These are phyloP conservation scores for Mimumesa dahlbomi DNA, from an alignment of 2,888 invertebrate genomes.

Conservation along the genomic window DNA sequence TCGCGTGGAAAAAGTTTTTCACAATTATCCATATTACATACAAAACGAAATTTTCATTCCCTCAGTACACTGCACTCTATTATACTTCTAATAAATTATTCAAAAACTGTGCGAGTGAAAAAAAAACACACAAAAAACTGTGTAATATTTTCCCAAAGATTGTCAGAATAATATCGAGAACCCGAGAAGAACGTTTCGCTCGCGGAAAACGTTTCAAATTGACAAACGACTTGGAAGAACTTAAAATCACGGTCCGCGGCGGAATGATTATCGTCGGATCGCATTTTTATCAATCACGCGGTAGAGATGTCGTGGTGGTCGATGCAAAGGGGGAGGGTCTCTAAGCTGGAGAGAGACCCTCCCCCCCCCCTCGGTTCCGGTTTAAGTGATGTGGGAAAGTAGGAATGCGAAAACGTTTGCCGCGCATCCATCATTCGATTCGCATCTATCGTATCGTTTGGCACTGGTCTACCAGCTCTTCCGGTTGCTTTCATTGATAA, in stretches of 20 bases:
- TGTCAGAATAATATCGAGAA: too few relatives aligned
- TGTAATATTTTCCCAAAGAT: too few relatives aligned
- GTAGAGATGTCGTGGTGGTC: constrained; percentile 45
- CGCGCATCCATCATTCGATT: constrained; percentile 71
- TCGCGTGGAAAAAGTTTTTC: too few relatives aligned
- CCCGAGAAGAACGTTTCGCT: background rate
- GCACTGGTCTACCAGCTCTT: constrained; percentile 60
- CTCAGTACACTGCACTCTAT: too few relatives aligned
- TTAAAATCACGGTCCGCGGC: constrained; percentile 1
- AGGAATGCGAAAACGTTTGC: constrained; percentile 63
- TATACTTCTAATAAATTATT: too few relatives aligned
- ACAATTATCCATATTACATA: too few relatives aligned
- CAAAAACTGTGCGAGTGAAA: too few relatives aligned
- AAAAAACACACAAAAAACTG: too few relatives aligned
- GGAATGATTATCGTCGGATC: constrained; percentile 32
- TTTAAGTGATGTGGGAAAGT: constrained; percentile 73
- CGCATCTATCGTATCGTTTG: constrained; percentile 65
- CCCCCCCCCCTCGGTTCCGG: too few relatives aligned
- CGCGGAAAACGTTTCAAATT: background rate
- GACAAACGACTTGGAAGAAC: constrained; percentile 25
- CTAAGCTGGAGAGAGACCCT: too few relatives aligned
- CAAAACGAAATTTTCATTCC: too few relatives aligned
- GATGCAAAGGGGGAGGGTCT: constrained; percentile 1
- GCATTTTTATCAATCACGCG: constrained; percentile 53
- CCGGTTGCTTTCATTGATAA: constrained; percentile 66